Evolutionary conservation across 2,113 vertebrate species (phyloP), one percentile per base, ranked within the genome.

Genomic region (Euleptes europaea): DNA sequence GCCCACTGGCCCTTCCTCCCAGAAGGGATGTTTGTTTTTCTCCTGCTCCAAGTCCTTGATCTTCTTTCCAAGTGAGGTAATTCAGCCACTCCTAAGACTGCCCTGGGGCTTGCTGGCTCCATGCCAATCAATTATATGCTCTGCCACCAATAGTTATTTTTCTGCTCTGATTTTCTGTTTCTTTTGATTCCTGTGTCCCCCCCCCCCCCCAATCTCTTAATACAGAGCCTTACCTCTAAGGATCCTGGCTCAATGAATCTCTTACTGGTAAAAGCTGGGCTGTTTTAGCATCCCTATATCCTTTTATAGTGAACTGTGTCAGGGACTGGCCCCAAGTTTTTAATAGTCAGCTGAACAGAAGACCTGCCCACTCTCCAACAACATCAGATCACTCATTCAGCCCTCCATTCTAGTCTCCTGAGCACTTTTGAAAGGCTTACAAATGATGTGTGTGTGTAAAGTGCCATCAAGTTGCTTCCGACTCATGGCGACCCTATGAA

Each of bases 51-150:
- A 83, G 44, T 57, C 67, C 86, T 87, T 84, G 75, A 83, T 66
- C 81, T 84, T 74, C 76, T 80, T 79, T 87, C 81, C 75, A 87
- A 87, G 76, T 87, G 86, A 87, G 76, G 81, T 84, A 84, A 84
- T 74, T 66, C 57, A 74, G 82, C 76, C 76, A 79, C 76, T 80
- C 69, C 69, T 74, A 42, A 72, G 70, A 47, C 75, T 84, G 54
- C 67, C 81, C 57, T 84, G 44, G 21, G 81, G 76, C 81, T 67
- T 33, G 13, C 35, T 83, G 86, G 75, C 86, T 72, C 35, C 19
- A 40, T 79, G 80, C 86, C 86, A 87, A 54, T 79, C 35, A 83
- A 72, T 83, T 78, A 72, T 74, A 51, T 17, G 42, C 54, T 79
- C 67, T 66, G 54, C 54, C 67, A 73, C 69, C 57, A 54, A 51